Conservation (phyloP, 2,113 vertebrate species). For the Gnathonemus longibarbis region DNA sequence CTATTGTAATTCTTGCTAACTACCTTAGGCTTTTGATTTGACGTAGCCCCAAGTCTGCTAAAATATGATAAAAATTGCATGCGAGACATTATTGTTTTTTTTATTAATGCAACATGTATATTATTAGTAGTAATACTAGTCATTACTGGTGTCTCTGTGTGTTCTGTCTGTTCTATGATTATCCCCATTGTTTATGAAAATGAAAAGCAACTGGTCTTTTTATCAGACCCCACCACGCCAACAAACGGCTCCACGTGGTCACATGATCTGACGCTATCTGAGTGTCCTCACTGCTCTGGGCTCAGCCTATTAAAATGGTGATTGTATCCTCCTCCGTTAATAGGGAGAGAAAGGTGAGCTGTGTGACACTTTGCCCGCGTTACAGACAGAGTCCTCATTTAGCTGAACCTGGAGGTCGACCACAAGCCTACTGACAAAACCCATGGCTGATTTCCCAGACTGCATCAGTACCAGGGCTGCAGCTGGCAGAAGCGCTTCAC, state of each 20-base stretch:
- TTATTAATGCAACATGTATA: not conserved
- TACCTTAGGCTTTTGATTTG: not conserved
- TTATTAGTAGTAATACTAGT: not conserved
- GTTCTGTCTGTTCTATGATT: not conserved
- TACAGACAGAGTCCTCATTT: not conserved
- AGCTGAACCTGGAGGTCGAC: not conserved
- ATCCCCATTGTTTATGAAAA: not conserved
- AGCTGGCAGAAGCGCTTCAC: not conserved
- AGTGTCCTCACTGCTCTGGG: not conserved
- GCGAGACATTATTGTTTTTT: not conserved
- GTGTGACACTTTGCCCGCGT: not conserved
- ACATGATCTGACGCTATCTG: not conserved
- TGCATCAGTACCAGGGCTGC: not conserved
- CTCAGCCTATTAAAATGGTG: not conserved
- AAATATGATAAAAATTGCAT: not conserved
- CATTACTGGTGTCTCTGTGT: not conserved
- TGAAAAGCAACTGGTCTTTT: not conserved
- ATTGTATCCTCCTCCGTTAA: not conserved
- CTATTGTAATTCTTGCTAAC: not conserved
- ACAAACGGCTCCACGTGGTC: not conserved
- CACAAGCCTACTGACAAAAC: not conserved
- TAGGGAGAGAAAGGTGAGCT: not conserved
- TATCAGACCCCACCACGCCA: not conserved
- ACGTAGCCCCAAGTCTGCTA: not conserved
- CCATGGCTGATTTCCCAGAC: not conserved